Evolutionary conservation across 2,113 vertebrate species (phyloP), one percentile per base, ranked within the genome.

Genomic region (Egretta garzetta): DNA sequence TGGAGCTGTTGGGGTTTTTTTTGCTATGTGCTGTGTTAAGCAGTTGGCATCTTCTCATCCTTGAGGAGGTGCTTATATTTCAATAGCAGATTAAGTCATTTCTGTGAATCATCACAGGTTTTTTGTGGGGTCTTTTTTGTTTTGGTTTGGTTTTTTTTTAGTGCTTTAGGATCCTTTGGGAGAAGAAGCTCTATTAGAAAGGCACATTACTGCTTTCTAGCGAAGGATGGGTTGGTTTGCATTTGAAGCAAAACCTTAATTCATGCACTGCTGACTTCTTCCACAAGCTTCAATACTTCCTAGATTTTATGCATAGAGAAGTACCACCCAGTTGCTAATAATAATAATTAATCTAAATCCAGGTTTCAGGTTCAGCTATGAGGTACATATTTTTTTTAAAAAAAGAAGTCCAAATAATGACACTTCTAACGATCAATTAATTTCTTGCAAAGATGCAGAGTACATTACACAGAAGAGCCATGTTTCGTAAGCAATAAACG

Each of bases 171-270:
- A 94, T 73, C 86, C 79, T 94, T 59, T 62, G 55, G 93, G 88
- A 90, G 70, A 74, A 96, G 63, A n/a, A 94, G 82, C 67, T 94
- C 22, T 37, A 55, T 67, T 84, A 8, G 33, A 83, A 86, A 93
- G 50, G 50, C 79, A 26, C 37, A 60, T 85, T 60, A 71, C n/a
- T 68, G 77, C 84, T 93, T 73, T 73, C 63, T 45, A 75, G 92
- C 43, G 76, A 77, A 77, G 72, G 88, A 64, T 32, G 81, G 67
- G 58, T 41, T 93, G 71, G 49, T 97, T 88, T 93, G 95, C 82
- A 88, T 86, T 83, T 80, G 88, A 94, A 95, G 86, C 55, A 92
- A 55, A 90, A 53, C 32, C 80, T 90, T 90, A 82, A 96, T n/a
- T 87, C 88, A 80, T 18, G 49, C 53, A 33, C 88, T 67, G 70